Evolutionary conservation across 2,113 vertebrate genomes (phyloP), one percentile per base, ranked within the genome.

Genomic region (Solea senegalensis): DNA sequence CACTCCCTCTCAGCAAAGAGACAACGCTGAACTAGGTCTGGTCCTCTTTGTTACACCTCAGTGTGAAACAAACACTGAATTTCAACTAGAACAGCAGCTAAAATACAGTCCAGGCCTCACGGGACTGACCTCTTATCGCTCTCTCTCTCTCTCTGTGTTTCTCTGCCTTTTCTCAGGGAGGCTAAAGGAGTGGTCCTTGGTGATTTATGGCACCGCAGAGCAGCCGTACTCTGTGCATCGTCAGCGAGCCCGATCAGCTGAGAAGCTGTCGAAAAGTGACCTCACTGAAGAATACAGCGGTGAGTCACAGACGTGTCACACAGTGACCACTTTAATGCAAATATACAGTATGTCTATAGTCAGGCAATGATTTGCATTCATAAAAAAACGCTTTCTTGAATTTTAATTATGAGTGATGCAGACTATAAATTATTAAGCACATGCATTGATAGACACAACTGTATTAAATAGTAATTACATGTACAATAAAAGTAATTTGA

Each of bases 201-300:
- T 97, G 81, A 94, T 98, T 67, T 97, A 98, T 77, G 97, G 97
- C 72, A 98, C 97, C 2, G 95, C 95, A 0, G 88, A 94, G 59
- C 94, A 92, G 65, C 95, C 95, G 9, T 95, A 97, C 75, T 92
- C 85, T 82, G 77, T 16, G 88, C 95, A 85, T 87, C 94, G 76
- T 86, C 87, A 94, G 74, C 93, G 91, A 59, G 92, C 92, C 4
- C 94, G 96, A 52, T 96, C 96, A 26, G 92, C 93, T 8, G 90
- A 92, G 93, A 74, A 44, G 57, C 77, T 41, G 2, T 10, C 9
- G 67, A 85, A 86, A 28, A 90, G 94, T 21, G 95, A 97, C 79
- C 93, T 94, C 43, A 87, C 90, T 0, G 96, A 96, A 65, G 96
- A 97, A 69, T 98, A 97, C 72, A 91, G 90, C 52, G 96, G 97